These are phyloP conservation scores for Coregonus clupeaformis DNA, from an alignment of 2,113 vertebrate species.

Conservation along the genomic window DNA sequence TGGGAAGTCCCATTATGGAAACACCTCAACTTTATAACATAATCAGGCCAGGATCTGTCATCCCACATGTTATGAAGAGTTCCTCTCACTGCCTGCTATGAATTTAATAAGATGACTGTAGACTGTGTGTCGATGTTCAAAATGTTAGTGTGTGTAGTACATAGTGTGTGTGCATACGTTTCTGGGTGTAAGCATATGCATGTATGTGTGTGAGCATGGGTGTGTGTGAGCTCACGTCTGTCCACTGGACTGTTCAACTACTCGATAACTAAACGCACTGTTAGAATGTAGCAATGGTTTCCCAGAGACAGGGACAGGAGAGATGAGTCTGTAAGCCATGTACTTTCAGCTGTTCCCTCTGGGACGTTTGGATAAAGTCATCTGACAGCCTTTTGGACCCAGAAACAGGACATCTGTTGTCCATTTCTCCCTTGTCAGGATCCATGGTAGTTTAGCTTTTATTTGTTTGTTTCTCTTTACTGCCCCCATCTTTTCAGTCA, in stretches of 20 bases:
- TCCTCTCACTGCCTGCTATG: neutral
- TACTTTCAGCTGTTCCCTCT: conserved; percentile 26
- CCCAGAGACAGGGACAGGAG: conserved; percentile 10
- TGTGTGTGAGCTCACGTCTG: neutral
- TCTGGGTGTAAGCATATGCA: neutral
- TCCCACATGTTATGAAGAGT: conserved; percentile 1
- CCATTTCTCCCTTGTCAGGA: conserved; percentile 58
- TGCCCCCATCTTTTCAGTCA: neutral
- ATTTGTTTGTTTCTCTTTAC: conserved; percentile 53
- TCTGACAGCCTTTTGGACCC: conserved; percentile 61
- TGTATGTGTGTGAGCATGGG: conserved; percentile 5
- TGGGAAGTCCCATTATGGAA: conserved; percentile 23
- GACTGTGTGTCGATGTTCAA: neutral
- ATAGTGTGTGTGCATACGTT: conserved; percentile 6
- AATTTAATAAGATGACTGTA: neutral
- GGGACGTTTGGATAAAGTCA: conserved; percentile 52
- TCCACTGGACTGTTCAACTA: neutral
- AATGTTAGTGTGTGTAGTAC: neutral
- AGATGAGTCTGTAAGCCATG: conserved; percentile 31
- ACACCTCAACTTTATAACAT: conserved; percentile 8
- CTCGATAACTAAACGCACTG: neutral
- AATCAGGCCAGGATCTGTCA: neutral
- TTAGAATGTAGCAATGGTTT: neutral
- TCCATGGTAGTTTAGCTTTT: conserved; percentile 51
- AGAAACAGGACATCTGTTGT: conserved; percentile 61